These are phyloP conservation scores for Astreopora myriophthalma DNA, from an alignment of 64 coral and sea anemone species.

Conservation along the genomic window DNA sequence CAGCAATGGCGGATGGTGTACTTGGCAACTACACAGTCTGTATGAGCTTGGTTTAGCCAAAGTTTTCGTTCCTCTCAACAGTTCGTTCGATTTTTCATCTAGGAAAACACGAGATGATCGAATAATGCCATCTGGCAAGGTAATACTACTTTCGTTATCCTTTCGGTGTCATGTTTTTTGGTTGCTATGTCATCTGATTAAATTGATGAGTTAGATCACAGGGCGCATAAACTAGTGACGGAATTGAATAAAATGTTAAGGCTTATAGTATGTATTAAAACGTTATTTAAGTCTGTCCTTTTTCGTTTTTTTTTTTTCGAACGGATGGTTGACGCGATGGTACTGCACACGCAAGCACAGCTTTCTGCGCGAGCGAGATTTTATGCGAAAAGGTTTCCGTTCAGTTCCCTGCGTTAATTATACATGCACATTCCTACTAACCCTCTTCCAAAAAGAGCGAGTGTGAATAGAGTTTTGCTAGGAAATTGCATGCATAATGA, in stretches of 20 bases:
- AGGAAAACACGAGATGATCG: neutral
- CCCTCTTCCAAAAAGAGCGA: too few relatives aligned
- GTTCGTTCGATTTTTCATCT: neutral
- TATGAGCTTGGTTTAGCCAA: neutral
- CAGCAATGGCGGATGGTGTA: conserved; percentile 70
- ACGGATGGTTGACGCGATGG: too few relatives aligned
- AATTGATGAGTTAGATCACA: neutral
- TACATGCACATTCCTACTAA: too few relatives aligned
- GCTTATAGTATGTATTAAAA: neutral
- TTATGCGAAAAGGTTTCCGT: too few relatives aligned
- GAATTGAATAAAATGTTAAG: neutral
- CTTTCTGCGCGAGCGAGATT: too few relatives aligned
- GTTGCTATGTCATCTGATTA: conserved; percentile 1
- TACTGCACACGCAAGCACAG: too few relatives aligned
- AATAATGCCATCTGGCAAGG: conserved; percentile 79
- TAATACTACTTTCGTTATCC: neutral
- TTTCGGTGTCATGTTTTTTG: neutral
- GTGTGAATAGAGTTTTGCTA: too few relatives aligned
- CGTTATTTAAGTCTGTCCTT: too few relatives aligned
- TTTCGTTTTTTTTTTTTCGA: too few relatives aligned
- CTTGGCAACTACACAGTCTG: conserved; percentile 46
- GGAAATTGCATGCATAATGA: too few relatives aligned
- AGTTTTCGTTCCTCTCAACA: neutral
- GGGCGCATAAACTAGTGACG: too few relatives aligned
- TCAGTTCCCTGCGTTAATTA: too few relatives aligned